Evolutionary conservation across 1,140 invertebrate genomes (phyloP).

Genomic region (Drosophila kikkawai): DNA sequence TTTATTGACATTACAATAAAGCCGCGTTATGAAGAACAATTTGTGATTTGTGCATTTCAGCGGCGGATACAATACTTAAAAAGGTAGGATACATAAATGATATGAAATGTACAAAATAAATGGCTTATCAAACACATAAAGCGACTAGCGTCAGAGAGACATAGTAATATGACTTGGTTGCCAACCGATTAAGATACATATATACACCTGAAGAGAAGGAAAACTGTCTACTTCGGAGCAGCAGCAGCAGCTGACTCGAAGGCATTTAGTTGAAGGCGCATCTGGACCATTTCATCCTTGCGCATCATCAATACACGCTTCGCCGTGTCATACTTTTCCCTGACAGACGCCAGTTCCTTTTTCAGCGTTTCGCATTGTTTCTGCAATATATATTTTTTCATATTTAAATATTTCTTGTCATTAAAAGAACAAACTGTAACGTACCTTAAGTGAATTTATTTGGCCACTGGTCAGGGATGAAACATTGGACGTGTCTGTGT

Average conservation of each 20-base stretch:
- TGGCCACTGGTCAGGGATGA: slow-evolving; percentile 52
- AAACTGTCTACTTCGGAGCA: slow-evolving; percentile 35
- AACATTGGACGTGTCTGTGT: slow-evolving; percentile 51
- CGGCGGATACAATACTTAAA: not conserved
- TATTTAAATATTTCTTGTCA: not conserved
- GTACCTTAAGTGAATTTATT: slow-evolving; percentile 55
- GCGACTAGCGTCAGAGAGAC: not conserved
- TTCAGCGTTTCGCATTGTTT: slow-evolving; percentile 46
- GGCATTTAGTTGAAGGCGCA: slow-evolving; percentile 19
- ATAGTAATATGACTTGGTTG: not conserved
- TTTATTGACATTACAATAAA: slow-evolving; percentile 80
- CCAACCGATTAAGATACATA: not conserved
- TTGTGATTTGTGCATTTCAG: not conserved
- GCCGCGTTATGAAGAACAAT: slow-evolving; percentile 71
- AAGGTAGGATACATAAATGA: not conserved
- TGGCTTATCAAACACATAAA: not conserved
- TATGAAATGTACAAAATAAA: not conserved
- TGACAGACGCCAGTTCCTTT: slow-evolving; percentile 40
- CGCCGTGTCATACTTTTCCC: slow-evolving; percentile 58
- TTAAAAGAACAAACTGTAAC: not conserved
- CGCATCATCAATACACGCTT: slow-evolving; percentile 55
- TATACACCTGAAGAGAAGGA: slow-evolving; percentile 6
- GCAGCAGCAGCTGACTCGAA: slow-evolving; percentile 8
- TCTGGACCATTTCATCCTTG: slow-evolving; percentile 46
- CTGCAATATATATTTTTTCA: slow-evolving; percentile 14